Conservation (phyloP, 2,113 vertebrate genomes). For the Rostratula benghalensis region DNA sequence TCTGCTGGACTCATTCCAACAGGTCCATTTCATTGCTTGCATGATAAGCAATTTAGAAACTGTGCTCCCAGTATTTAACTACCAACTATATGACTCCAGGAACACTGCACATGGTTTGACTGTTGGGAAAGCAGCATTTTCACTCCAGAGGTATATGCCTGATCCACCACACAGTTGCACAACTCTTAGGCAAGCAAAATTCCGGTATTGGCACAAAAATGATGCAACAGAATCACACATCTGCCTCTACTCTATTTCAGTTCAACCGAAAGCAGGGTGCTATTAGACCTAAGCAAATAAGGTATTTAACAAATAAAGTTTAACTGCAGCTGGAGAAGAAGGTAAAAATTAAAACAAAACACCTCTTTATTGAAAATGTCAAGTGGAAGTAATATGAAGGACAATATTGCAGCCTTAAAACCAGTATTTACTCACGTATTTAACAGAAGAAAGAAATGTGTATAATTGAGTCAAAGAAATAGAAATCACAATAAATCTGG, state of each 20-base stretch:
- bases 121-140: not conserved
- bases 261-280: not conserved
- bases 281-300: not conserved
- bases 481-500: not conserved
- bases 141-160: not conserved
- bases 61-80: fast-evolving
- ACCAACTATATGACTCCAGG: not conserved
- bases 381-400: not conserved
- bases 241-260: not conserved
- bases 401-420: not conserved
- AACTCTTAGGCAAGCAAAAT: not conserved
- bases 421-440: not conserved
- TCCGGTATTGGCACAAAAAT: not conserved
- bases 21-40: not conserved
- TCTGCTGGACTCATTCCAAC: not conserved
- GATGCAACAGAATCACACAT: not conserved
- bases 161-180: not conserved
- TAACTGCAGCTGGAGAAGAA: not conserved
- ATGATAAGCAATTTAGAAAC: fast-evolving
- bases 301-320: not conserved
- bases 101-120: fast-evolving
- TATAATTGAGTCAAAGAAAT: not conserved
- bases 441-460: not conserved
- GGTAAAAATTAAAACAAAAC: not conserved
- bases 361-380: not conserved